Evolutionary conservation across 1,140 invertebrate genomes (phyloP).

Genomic region (Drosophila kepulauana): DNA sequence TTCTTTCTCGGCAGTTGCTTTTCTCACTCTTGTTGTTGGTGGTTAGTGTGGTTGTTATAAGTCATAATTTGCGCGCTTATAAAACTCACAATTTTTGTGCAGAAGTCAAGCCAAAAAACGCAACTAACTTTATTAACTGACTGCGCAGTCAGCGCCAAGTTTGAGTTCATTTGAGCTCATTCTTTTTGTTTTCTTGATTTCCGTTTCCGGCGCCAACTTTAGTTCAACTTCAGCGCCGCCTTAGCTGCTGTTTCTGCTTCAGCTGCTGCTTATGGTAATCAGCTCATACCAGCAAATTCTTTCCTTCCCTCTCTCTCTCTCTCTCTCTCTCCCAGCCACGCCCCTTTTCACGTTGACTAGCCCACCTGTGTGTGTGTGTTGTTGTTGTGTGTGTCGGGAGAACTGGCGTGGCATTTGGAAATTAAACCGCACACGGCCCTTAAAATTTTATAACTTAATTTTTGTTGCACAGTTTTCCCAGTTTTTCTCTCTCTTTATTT

Average conservation of each 20-base stretch:
- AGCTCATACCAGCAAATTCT: conserved; percentile 56
- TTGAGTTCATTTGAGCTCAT: conserved; percentile 77
- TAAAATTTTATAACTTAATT: conserved; percentile 84
- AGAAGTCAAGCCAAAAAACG: conserved; percentile 58
- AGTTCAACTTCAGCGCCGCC: conserved; percentile 17
- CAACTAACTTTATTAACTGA: conserved; percentile 80
- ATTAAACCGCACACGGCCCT: conserved; percentile 78
- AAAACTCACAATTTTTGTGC: conserved; percentile 62
- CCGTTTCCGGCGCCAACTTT: conserved; percentile 72
- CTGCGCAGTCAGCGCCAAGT: conserved; percentile 45
- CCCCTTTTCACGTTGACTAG: conserved; percentile 21
- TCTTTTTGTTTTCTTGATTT: conserved; percentile 82
- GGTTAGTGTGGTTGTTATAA: conserved; percentile 62
- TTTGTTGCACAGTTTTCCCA: conserved; percentile 57
- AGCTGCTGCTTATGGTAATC: conserved; percentile 69
- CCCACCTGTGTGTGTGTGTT: conserved; percentile 54
- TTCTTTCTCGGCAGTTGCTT: conserved; percentile 42
- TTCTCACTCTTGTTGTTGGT: conserved; percentile 23
- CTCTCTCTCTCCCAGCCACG: conserved; percentile 34
- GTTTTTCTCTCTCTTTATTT: conserved; percentile 9
- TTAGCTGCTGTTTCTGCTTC: conserved; percentile 38
- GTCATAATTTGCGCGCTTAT: conserved; percentile 79
- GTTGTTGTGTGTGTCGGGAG: conserved; percentile 22
- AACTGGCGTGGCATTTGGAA: conserved; percentile 74
- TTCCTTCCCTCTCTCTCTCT: not conserved